Evolutionary conservation across 2,113 vertebrate species (phyloP).

Genomic region (Laticauda laticaudata): DNA sequence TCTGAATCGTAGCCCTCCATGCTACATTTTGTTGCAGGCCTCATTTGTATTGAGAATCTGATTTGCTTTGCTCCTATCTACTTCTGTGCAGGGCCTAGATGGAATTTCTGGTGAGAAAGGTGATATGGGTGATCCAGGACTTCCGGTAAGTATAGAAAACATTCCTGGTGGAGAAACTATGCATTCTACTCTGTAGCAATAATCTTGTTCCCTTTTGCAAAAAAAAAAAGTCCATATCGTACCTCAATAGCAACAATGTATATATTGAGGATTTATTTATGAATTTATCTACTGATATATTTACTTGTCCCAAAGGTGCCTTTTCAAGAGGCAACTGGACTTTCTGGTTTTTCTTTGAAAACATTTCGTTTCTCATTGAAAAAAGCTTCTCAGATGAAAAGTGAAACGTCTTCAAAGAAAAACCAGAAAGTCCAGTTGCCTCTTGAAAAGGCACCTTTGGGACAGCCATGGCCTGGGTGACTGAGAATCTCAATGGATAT

Average conservation of each 20-base stretch:
- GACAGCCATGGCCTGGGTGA: too few relatives aligned
- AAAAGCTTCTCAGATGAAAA: too few relatives aligned
- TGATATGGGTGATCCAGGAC: conserved; percentile 82
- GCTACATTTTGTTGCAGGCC: not conserved
- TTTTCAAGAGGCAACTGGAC: too few relatives aligned
- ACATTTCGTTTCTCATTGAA: too few relatives aligned
- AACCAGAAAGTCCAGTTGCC: too few relatives aligned
- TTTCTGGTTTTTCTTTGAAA: too few relatives aligned
- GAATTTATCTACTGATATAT: not conserved
- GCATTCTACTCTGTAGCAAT: not conserved
- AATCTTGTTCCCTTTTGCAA: not conserved
- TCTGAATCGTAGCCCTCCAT: not conserved
- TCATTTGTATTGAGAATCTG: not conserved
- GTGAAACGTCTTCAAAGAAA: too few relatives aligned
- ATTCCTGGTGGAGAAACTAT: too few relatives aligned
- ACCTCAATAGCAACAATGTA: not conserved
- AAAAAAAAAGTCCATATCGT: not conserved
- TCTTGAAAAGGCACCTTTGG: too few relatives aligned
- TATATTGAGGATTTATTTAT: not conserved
- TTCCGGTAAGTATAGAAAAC: conserved; percentile 71
- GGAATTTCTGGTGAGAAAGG: conserved; percentile 82
- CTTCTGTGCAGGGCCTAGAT: conserved; percentile 76
- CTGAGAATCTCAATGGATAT: not conserved
- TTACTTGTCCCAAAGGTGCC: not conserved
- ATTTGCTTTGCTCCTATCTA: not conserved